Evolutionary conservation across 2,113 vertebrate genomes (phyloP).

Genomic region (Phylloscopus trochilus): DNA sequence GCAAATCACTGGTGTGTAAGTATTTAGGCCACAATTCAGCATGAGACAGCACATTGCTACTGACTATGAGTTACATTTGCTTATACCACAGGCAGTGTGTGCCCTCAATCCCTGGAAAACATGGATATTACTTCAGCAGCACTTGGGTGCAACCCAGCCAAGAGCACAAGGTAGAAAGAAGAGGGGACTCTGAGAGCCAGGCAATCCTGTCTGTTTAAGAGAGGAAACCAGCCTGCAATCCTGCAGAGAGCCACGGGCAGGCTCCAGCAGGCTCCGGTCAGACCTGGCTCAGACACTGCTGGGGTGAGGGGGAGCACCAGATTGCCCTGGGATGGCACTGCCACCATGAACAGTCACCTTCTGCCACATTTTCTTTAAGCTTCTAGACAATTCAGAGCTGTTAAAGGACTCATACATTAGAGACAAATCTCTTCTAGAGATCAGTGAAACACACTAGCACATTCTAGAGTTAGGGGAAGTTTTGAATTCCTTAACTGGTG

Average conservation of each 20-base stretch:
- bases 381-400: background rate
- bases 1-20: background rate
- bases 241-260: background rate
- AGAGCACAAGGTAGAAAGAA: background rate
- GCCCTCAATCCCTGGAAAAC: background rate
- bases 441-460: background rate
- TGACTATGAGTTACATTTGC: background rate
- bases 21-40: background rate
- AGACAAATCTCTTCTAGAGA: background rate
- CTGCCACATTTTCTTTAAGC: background rate
- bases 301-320: background rate
- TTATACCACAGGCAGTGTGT: rapidly evolving
- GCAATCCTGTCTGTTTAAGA: background rate
- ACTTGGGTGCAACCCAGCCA: background rate
- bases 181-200: background rate
- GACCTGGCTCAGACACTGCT: background rate
- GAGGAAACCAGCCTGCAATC: background rate
- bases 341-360: background rate
- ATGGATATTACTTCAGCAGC: background rate
- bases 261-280: background rate
- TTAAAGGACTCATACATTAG: rapidly evolving
- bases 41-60: background rate
- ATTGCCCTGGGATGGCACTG: background rate
- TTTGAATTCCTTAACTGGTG: background rate
- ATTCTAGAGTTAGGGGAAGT: background rate